phyloP scores from a whole-genome alignment of 1,140 invertebrate species.

The Trichomalopsis sarcophagae region DNA sequence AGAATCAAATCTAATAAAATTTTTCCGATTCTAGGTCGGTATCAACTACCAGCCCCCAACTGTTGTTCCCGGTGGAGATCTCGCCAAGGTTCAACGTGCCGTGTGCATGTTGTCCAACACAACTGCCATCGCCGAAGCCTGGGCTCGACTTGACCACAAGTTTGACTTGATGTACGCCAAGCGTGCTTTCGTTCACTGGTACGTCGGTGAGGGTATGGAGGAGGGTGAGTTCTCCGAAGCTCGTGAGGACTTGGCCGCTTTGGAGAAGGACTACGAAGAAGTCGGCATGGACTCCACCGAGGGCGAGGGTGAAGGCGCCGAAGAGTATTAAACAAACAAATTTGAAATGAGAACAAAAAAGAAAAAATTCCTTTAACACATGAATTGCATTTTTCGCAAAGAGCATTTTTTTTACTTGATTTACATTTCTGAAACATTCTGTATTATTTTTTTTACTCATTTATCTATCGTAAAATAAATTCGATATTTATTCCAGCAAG shows the following conservation, averaged over 20 bases:
- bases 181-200: conserved; percentile 80
- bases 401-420: conserved; percentile 47
- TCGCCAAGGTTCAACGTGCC: conserved; percentile 58
- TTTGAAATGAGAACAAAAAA: conserved; percentile 2
- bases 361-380: conserved; percentile 30
- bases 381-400: conserved; percentile 44
- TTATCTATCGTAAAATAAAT: conserved; percentile 31
- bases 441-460: conserved; percentile 49
- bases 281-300: conserved; percentile 79
- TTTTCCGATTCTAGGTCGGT: conserved; percentile 73
- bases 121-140: conserved; percentile 81
- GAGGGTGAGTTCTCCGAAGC: conserved; percentile 81
- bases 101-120: conserved; percentile 78
- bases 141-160: conserved; percentile 80
- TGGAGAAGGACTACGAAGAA: conserved; percentile 76
- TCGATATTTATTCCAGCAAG: conserved; percentile 39
- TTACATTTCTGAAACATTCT: conserved; percentile 46
- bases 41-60: conserved; percentile 80
- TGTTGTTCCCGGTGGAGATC: conserved; percentile 77
- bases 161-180: conserved; percentile 81
- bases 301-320: conserved; percentile 74
- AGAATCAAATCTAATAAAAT: background rate
- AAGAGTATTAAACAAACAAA: conserved; percentile 69
- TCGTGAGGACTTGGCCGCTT: conserved; percentile 77
- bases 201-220: conserved; percentile 81